A percentile compares a stretch with the other conserved stretches of the same genome.
phyloP scores from a whole-genome alignment of 1,140 invertebrate species.

The Neotoxoptera formosana region DNA sequence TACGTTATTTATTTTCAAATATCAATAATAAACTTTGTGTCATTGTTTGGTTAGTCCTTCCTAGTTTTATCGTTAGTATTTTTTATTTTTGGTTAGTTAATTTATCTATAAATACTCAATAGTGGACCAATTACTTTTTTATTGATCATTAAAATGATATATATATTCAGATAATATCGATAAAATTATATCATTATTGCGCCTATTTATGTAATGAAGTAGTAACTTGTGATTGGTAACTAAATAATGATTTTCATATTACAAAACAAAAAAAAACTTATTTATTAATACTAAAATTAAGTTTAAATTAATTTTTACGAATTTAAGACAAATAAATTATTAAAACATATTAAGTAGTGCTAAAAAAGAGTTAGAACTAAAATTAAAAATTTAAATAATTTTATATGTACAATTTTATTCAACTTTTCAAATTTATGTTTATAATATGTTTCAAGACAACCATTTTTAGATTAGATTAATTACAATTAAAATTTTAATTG shows the following conservation, averaged over 20 bases:
- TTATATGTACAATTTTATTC: neutral
- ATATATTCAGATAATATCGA: neutral
- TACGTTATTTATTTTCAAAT: too few species aligned
- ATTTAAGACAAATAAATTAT: too few species aligned
- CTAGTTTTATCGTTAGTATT: too few species aligned
- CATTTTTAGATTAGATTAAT: neutral
- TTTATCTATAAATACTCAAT: too few species aligned
- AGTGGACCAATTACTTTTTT: neutral
- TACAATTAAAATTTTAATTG: neutral
- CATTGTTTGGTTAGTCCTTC: too few species aligned
- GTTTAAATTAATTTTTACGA: neutral
- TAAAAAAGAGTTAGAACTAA: neutral
- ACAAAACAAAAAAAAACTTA: neutral
- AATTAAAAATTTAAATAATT: neutral
- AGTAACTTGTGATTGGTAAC: neutral
- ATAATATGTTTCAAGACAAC: neutral
- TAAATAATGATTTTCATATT: neutral
- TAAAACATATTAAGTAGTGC: neutral
- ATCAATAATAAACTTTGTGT: too few species aligned
- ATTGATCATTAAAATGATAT: neutral
- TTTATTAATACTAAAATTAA: neutral
- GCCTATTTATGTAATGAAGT: neutral
- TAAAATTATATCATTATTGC: neutral
- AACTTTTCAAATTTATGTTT: neutral
- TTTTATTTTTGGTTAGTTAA: too few species aligned